A percentile compares a stretch with the other conserved stretches of the same genome.
These are phyloP conservation scores for Drosophila falleni DNA, from an alignment of 2,888 invertebrate genomes.

Conservation along the genomic window DNA sequence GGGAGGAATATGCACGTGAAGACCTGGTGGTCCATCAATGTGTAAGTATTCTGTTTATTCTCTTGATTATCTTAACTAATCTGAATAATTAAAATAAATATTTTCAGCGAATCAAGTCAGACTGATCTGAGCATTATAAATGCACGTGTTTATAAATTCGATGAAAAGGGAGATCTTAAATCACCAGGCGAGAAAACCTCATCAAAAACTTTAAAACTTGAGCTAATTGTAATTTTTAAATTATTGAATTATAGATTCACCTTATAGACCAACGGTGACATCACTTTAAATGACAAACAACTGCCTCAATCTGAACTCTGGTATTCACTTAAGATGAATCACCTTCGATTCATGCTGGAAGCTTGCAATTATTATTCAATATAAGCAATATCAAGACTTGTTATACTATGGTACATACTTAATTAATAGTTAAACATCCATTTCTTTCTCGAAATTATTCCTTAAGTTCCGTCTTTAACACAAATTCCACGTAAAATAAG, in stretches of 20 bases:
- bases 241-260: constrained; percentile 55
- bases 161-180: constrained; percentile 69
- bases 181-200: constrained; percentile 43
- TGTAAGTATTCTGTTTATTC: constrained; percentile 59
- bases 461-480: constrained; percentile 4
- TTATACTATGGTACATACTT: constrained; percentile 25
- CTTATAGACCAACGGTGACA: constrained; percentile 69
- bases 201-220: too few relatives aligned
- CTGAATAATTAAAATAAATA: too few relatives aligned
- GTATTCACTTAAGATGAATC: constrained; percentile 20
- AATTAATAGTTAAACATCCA: constrained; percentile 30
- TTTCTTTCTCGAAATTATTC: constrained; percentile 19
- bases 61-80: neutral
- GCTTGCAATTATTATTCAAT: constrained; percentile 24
- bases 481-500: constrained; percentile 10
- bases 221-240: constrained; percentile 7
- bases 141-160: constrained; percentile 74
- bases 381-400: constrained; percentile 54
- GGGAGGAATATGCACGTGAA: constrained; percentile 76
- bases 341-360: constrained; percentile 30
- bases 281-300: constrained; percentile 53
- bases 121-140: constrained; percentile 71
- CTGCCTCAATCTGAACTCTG: constrained; percentile 29
- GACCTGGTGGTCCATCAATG: constrained; percentile 79
- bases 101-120: constrained; percentile 66